Evolutionary conservation across 2,113 vertebrate genomes (phyloP).

Genomic region (Catagonus wagneri): DNA sequence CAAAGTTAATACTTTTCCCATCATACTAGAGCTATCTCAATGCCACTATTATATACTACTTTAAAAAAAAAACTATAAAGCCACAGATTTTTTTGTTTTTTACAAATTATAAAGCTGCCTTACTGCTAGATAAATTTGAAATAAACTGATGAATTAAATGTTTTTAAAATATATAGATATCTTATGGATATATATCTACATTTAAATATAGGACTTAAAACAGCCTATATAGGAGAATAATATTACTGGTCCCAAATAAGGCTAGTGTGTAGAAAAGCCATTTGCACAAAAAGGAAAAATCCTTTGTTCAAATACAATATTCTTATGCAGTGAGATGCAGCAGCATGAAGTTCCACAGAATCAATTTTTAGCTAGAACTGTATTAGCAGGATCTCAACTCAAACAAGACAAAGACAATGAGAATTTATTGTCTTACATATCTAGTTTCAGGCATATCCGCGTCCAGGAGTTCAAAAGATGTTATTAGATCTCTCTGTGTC

Average conservation of each 20-base stretch:
- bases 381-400: background rate
- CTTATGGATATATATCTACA: background rate
- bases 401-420: background rate
- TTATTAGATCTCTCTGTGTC: background rate
- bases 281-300: constrained; percentile 22
- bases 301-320: constrained; percentile 33
- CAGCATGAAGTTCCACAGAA: background rate
- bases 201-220: background rate
- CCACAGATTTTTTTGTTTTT: background rate
- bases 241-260: background rate
- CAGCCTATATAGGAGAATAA: background rate
- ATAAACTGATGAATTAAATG: background rate
- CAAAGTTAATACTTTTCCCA: background rate
- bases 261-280: background rate
- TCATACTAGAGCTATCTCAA: background rate
- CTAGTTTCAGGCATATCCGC: constrained; percentile 14
- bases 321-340: background rate
- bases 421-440: constrained; percentile 47
- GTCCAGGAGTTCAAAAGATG: background rate
- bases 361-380: background rate
- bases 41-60: background rate
- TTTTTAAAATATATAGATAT: background rate
- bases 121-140: background rate
- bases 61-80: background rate
- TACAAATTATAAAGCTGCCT: background rate